Base-by-base conservation (phyloP, 2,797 vertebrate species). In the Gobionotothen gibberifrons region DNA sequence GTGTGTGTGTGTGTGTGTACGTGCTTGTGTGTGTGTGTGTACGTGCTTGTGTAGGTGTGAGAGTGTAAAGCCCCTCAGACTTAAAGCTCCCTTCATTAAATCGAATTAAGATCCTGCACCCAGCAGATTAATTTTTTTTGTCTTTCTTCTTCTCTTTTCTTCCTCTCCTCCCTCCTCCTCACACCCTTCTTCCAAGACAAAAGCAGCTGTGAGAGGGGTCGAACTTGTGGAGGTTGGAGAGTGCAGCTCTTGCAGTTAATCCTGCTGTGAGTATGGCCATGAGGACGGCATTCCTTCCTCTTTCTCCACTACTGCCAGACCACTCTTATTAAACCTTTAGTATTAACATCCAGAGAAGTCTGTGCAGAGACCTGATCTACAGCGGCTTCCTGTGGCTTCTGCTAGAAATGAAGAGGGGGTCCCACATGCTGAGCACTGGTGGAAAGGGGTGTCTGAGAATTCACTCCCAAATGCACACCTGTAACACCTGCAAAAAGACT, bases 201-300 rank as follows among this genome's bases (percentile, higher is more conserved):
- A 91, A 88, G 92, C 91, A 93, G 90, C 91, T 92, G 92, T 82
- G 85, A 88, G 87, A 84, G 87, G 78, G 83, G 76, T 75, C 56
- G 76, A 78, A 82, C 87, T 83, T 79, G 76, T 75, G 61, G 85
- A 90, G 87, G 87, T 91, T 91, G 90, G 73, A 79, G 86, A 90
- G 92, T 90, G 87, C 90, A 93, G 89, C 87, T 91, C 87, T 90
- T 90, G 93, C 90, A 88, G 88, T 79, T 94, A 93, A 93, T 93
- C 93, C 93, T 83, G 89, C 90, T 92, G 87, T 81, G 90, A 92
- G 83, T 82, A 76, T 44, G 83, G 87, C 92, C 89, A 91, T 93
- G 93, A 91, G 91, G 87, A 92, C 89, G 84, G 86, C 93, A 94
- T 94, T 94, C 93, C 85, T 92, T 89, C 88, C 90, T 90, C 93